A percentile compares a stretch with the other conserved stretches of the same genome.
These are phyloP conservation scores for Pelecanus crispus DNA, from an alignment of 2,113 vertebrate species.

Conservation along the genomic window DNA sequence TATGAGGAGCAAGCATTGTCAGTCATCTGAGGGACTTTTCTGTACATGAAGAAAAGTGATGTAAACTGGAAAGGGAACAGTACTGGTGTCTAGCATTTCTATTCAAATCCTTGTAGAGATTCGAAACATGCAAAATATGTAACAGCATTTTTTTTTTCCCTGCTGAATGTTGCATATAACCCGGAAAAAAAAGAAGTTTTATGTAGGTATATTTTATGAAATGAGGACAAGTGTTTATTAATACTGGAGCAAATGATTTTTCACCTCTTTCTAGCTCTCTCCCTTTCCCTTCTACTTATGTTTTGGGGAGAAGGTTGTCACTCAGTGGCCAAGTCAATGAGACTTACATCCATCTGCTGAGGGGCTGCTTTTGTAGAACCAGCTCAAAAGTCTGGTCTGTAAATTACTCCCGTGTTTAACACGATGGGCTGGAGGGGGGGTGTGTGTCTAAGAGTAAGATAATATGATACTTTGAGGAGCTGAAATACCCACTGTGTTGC, in stretches of 20 bases:
- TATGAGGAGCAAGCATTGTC: background rate
- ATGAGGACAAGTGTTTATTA: background rate
- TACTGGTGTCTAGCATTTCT: background rate
- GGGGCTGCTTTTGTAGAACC: background rate
- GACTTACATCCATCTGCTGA: background rate
- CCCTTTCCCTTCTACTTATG: background rate
- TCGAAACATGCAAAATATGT: background rate
- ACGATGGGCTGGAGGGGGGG: fast-evolving
- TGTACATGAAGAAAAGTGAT: background rate
- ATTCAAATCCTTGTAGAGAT: background rate
- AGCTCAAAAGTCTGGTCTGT: background rate
- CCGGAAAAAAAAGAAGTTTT: too few species aligned
- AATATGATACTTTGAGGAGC: background rate
- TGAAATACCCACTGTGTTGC: background rate
- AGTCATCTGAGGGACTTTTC: background rate
- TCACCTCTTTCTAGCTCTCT: background rate
- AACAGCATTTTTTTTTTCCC: background rate
- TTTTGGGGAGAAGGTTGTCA: background rate
- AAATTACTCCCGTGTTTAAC: background rate
- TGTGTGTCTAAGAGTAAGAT: background rate
- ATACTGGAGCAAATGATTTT: background rate
- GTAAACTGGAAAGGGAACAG: background rate
- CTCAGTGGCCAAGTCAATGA: background rate
- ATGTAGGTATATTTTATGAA: background rate
- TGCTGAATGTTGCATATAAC: background rate